These are phyloP conservation scores for Chionis minor DNA, from an alignment of 2,113 vertebrate species.

Conservation along the genomic window DNA sequence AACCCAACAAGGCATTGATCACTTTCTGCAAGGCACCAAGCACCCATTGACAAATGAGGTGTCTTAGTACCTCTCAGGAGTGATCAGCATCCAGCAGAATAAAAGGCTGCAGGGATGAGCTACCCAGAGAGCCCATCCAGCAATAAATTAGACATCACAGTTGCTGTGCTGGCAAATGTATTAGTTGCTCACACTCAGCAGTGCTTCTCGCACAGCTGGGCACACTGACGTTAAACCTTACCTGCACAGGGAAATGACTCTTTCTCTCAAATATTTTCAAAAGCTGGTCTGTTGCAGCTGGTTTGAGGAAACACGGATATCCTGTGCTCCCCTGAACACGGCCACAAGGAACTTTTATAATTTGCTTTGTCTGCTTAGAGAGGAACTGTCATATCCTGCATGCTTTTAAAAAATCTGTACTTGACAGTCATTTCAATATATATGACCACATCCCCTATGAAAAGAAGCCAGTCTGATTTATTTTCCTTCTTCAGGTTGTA, in stretches of 20 bases:
- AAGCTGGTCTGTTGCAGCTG: background rate
- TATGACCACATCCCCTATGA: background rate
- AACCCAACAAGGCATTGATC: background rate
- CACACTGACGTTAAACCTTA: background rate
- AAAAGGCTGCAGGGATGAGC: background rate
- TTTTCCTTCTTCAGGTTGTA: background rate
- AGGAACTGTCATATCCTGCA: background rate
- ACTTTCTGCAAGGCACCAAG: background rate
- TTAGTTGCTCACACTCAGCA: background rate
- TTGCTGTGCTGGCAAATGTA: background rate
- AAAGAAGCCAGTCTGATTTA: background rate
- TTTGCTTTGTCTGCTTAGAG: background rate
- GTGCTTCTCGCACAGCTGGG: background rate
- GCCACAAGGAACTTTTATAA: background rate
- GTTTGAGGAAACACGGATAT: background rate
- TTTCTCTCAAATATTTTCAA: background rate
- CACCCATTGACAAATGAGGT: background rate
- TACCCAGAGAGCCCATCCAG: background rate
- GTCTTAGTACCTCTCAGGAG: background rate
- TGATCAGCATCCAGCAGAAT: constrained; percentile 24
- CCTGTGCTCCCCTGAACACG: background rate
- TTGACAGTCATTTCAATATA: background rate
- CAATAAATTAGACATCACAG: background rate
- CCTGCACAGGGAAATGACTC: background rate
- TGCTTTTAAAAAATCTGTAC: background rate